A percentile compares a stretch with the other conserved stretches of the same genome.
phyloP scores from a whole-genome alignment of 2,113 vertebrate genomes.

The Pyxicephalus adspersus region DNA sequence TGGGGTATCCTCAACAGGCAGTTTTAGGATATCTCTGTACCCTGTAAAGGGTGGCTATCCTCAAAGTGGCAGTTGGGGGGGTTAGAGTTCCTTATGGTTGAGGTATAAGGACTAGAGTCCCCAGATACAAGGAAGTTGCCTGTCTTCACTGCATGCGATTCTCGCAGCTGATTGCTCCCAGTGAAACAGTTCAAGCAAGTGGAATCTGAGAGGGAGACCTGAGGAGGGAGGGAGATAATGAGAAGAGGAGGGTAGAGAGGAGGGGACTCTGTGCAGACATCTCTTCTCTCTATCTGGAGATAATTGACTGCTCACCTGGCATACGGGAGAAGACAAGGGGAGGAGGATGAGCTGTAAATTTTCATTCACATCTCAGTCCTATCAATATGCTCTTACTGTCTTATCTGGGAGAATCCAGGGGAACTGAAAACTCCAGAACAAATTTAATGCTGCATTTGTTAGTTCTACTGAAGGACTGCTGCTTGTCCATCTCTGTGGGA shows the following conservation, averaged over 20 bases:
- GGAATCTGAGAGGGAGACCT: conserved; percentile 23
- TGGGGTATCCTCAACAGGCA: background rate
- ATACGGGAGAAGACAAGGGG: background rate
- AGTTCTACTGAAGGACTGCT: too few relatives aligned
- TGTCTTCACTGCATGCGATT: conserved; percentile 4
- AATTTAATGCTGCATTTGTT: too few relatives aligned
- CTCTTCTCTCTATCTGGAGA: background rate
- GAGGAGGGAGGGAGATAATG: background rate
- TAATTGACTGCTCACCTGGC: conserved; percentile 32
- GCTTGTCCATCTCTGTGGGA: too few relatives aligned
- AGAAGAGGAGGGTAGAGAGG: conserved; percentile 9
- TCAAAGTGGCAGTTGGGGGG: too few relatives aligned
- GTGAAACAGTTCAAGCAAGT: conserved; percentile 46
- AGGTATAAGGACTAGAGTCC: background rate
- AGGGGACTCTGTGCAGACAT: background rate
- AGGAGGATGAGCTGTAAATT: background rate
- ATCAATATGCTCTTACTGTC: background rate
- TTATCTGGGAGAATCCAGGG: background rate
- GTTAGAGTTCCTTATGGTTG: too few relatives aligned
- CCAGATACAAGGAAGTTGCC: background rate
- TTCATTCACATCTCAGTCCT: conserved; percentile 2
- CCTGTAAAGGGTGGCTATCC: too few relatives aligned
- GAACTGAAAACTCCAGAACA: background rate
- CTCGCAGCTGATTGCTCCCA: conserved; percentile 19
- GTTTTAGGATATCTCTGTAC: background rate